A percentile compares a stretch with the other conserved stretches of the same genome.
These are phyloP conservation scores for Neodiprion lecontei DNA, from an alignment of 1,140 invertebrate species.

Conservation along the genomic window DNA sequence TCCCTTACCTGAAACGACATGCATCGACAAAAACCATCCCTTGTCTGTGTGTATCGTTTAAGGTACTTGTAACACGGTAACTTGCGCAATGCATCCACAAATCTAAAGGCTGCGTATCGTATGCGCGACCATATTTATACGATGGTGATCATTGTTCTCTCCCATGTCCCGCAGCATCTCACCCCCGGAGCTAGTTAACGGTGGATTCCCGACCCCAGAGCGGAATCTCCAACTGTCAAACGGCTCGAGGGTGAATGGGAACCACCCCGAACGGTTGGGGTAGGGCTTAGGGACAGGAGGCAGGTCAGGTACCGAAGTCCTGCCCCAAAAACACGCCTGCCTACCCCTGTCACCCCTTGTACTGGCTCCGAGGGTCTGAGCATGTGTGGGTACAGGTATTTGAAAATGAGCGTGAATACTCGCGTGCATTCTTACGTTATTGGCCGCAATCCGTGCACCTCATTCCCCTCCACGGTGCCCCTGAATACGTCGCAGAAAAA, in stretches of 20 bases:
- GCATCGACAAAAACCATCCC: no score
- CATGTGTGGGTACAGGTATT: no score
- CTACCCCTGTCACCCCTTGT: background rate
- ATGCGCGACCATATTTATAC: no score
- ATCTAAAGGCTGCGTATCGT: no score
- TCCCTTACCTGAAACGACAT: no score
- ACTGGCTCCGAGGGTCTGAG: no score
- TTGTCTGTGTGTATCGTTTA: no score
- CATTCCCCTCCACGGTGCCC: background rate
- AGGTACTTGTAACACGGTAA: no score
- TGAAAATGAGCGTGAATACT: no score
- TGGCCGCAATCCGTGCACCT: background rate
- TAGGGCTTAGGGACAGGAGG: background rate
- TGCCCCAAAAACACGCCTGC: constrained; percentile 6
- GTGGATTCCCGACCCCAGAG: background rate
- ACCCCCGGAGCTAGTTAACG: background rate
- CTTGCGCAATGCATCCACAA: no score
- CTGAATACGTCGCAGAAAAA: background rate
- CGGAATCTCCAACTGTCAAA: background rate
- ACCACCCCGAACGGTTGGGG: background rate
- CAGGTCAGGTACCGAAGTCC: constrained; percentile 4
- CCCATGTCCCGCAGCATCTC: background rate
- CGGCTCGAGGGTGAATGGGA: background rate
- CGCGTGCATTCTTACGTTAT: no score
- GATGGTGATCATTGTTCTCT: background rate